These are phyloP conservation scores for Agrochola circellaris DNA, from an alignment of 2,888 invertebrate genomes.

Conservation along the genomic window DNA sequence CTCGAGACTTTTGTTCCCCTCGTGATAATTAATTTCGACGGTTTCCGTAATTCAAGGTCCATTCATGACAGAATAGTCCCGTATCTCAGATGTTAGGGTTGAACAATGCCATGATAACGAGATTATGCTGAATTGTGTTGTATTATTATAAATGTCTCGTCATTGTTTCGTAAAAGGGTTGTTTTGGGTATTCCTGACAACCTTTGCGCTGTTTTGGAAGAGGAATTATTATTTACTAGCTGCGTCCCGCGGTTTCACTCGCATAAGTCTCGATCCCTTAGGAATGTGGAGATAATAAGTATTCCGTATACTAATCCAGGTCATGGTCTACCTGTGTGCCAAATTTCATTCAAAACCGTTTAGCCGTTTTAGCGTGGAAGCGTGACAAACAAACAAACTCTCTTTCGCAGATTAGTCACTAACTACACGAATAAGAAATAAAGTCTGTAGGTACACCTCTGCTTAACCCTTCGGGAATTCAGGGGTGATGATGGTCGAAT, in stretches of 20 bases:
- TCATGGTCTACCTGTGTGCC: too few relatives aligned
- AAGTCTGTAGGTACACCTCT: too few relatives aligned
- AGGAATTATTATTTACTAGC: slow-evolving; percentile 31
- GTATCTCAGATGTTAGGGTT: slow-evolving; percentile 65
- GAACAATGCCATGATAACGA: slow-evolving; percentile 67
- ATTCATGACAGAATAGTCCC: slow-evolving; percentile 69
- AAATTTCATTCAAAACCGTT: too few relatives aligned
- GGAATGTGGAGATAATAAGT: too few relatives aligned
- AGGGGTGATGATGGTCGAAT: background rate
- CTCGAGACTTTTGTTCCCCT: slow-evolving; percentile 79
- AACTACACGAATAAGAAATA: too few relatives aligned
- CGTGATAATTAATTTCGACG: slow-evolving; percentile 80
- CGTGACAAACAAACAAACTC: too few relatives aligned
- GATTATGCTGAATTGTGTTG: slow-evolving; percentile 66
- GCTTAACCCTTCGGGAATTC: too few relatives aligned
- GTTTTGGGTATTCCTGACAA: slow-evolving; percentile 51
- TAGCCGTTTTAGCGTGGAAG: too few relatives aligned
- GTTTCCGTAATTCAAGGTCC: slow-evolving; percentile 70
- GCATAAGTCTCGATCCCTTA: too few relatives aligned
- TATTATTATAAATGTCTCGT: slow-evolving; percentile 62
- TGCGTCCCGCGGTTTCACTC: too few relatives aligned
- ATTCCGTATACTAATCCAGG: too few relatives aligned
- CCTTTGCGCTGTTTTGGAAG: slow-evolving; percentile 27
- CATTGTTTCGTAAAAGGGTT: slow-evolving; percentile 64
- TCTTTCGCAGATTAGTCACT: too few relatives aligned